Conservation (phyloP, 2,797 vertebrate species). For the Xerus rutilus region DNA sequence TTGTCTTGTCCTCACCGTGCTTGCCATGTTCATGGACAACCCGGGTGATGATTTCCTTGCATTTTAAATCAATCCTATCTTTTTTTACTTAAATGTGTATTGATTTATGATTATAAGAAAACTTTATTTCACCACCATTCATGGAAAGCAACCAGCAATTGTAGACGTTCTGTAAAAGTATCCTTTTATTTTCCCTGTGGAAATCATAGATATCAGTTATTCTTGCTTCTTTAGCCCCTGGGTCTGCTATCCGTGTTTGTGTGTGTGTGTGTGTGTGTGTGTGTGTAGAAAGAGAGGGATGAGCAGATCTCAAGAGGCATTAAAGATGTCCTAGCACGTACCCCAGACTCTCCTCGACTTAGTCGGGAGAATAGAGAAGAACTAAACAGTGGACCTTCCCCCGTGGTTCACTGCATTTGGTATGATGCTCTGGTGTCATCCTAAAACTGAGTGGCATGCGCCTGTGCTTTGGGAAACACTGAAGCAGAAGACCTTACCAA, state of each 20-base stretch:
- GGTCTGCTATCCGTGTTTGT: not conserved
- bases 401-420: fast-evolving
- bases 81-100: not conserved
- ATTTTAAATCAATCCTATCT: not conserved
- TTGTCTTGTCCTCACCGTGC: not conserved
- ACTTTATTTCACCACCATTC: not conserved
- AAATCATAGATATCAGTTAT: not conserved
- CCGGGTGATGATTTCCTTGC: not conserved
- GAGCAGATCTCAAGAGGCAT: not conserved
- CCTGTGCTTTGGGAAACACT: conserved; percentile 16
- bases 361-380: not conserved
- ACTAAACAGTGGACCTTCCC: not conserved
- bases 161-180: conserved; percentile 41
- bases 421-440: not conserved
- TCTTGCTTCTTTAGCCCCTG: not conserved
- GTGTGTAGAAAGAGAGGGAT: too few species aligned
- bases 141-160: conserved; percentile 45
- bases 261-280: not conserved
- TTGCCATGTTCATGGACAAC: not conserved
- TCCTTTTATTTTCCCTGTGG: not conserved
- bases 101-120: conserved; percentile 50
- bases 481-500: not conserved
- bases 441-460: not conserved
- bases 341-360: not conserved
- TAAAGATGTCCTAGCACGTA: not conserved